Evolutionary conservation across 2,113 vertebrate species (phyloP).

Genomic region (Protomyctophum bolini): DNA sequence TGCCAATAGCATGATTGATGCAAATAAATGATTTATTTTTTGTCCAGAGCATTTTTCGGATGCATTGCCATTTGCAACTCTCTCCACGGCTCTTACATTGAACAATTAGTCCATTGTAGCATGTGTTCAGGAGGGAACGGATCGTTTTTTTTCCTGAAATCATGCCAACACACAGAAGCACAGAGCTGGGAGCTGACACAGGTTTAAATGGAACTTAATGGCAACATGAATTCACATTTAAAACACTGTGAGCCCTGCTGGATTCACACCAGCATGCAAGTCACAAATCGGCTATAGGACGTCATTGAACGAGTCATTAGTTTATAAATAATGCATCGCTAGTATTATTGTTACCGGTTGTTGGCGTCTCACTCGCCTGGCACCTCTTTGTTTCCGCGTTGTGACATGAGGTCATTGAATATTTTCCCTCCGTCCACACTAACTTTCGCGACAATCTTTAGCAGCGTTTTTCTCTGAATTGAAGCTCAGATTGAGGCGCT

Average conservation of each 20-base stretch:
- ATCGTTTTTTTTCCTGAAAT: constrained; percentile 42
- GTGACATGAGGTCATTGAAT: too few species aligned
- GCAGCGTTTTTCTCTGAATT: too few species aligned
- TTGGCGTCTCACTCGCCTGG: too few species aligned
- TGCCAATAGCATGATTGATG: background rate
- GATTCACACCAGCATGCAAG: constrained; percentile 12
- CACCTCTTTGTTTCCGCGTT: too few species aligned
- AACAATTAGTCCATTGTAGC: constrained; percentile 36
- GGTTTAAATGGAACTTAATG: constrained; percentile 31
- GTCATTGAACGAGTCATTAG: too few species aligned
- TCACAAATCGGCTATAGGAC: constrained; percentile 1
- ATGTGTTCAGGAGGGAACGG: constrained; percentile 43
- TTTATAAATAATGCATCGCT: too few species aligned
- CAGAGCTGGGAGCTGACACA: constrained; percentile 13
- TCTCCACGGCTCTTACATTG: constrained; percentile 12
- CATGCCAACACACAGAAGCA: constrained; percentile 32
- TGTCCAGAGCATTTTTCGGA: too few species aligned
- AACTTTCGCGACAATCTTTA: too few species aligned
- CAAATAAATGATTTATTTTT: background rate
- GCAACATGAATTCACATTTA: constrained; percentile 23
- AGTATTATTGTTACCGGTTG: too few species aligned
- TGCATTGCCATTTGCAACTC: background rate
- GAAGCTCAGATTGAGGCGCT: too few species aligned
- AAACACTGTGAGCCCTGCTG: background rate
- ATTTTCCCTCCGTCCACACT: too few species aligned